Evolutionary conservation across 2,797 vertebrate genomes (phyloP), one percentile per base, ranked within the genome.

Genomic region (Naso thynnoides): DNA sequence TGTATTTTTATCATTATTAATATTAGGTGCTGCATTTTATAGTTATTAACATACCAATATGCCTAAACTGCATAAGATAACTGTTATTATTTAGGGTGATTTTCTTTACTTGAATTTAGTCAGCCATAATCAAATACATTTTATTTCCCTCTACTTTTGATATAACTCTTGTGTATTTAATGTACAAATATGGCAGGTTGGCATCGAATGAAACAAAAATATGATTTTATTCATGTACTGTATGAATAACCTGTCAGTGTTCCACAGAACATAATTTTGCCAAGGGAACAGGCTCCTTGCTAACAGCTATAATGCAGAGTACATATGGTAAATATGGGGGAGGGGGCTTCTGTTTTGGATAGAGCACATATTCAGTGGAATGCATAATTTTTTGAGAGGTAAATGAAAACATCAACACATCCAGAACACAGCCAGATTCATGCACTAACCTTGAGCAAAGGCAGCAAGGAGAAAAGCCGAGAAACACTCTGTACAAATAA

Each of bases 401-500:
- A 76, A 73, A 81, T 70, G 56, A 78, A 83, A 83, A 55, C 63
- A 59, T 45, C 67, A 73, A 74, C 65, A 68, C 50, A 82, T 74
- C 44, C 52, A 48, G 50, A 80, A 72, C 60, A 73, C 33, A 60
- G 70, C 47, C 70, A 72, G 48, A 78, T 73, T 74, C 58, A 78
- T 57, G 82, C 63, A 70, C 47, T 81, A 86, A 86, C 90, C 82
- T 87, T 89, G 76, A 83, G 50, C 64, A 52, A 29, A 65, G 42
- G 53, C 79, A 70, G 69, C 73, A 83, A 89, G 86, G 81, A 88
- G 78, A 85, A 79, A 73, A 47, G 60, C 58, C 16, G 53, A 64
- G 65, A 84, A 85, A 81, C 66, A 54, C 60, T 47, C 16, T 78
- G 54, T 81, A 78, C 60, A 80, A 83, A 55, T 76, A 78, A 89